phyloP scores from a whole-genome alignment of 2,888 invertebrate species.

The Drosophila sordidula region DNA sequence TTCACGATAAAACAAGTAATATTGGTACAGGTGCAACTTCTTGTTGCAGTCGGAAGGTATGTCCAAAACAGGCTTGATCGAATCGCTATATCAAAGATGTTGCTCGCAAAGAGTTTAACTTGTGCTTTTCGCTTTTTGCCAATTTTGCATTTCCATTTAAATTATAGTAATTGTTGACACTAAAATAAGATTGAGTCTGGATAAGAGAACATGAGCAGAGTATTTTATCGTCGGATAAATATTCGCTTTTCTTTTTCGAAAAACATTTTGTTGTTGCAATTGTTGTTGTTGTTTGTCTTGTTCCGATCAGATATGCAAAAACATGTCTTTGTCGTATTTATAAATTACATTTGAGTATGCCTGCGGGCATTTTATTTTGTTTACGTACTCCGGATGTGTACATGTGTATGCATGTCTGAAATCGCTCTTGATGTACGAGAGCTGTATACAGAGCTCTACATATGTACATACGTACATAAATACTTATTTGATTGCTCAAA shows the following conservation, averaged over 20 bases:
- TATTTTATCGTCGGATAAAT: not conserved
- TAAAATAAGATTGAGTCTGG: not conserved
- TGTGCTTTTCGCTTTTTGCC: not conserved
- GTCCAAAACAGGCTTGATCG: too few relatives aligned
- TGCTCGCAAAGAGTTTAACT: too few relatives aligned
- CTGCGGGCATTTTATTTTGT: conserved; percentile 30
- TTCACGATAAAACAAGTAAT: too few relatives aligned
- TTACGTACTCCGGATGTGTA: conserved; percentile 16
- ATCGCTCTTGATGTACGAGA: not conserved
- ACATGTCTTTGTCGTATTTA: conserved; percentile 49
- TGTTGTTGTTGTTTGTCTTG: conserved; percentile 22
- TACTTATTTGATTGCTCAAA: conserved; percentile 11
- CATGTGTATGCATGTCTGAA: not conserved
- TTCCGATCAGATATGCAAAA: conserved; percentile 32
- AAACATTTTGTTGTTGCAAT: not conserved
- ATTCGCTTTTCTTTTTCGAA: not conserved
- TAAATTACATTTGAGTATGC: conserved; percentile 51
- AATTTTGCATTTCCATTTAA: not conserved
- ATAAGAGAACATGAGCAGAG: not conserved
- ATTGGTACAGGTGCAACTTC: too few relatives aligned
- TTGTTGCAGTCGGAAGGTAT: too few relatives aligned
- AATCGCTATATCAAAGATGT: too few relatives aligned
- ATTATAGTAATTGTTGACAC: not conserved
- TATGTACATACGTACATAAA: not conserved
- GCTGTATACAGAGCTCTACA: not conserved